These are phyloP conservation scores for Ormia ochracea DNA, from an alignment of 2,888 invertebrate species.

Conservation along the genomic window DNA sequence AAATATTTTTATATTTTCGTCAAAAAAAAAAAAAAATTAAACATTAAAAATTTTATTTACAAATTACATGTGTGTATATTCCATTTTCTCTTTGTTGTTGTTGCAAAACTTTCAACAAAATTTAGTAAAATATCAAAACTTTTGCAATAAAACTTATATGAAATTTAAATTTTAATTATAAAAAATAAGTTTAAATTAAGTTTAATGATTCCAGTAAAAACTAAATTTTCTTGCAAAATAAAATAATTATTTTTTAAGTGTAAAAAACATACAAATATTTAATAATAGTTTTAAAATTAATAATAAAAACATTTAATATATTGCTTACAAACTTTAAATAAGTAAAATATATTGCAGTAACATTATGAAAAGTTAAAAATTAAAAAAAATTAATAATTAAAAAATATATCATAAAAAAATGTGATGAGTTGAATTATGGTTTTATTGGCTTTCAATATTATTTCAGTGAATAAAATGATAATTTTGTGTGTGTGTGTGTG, in stretches of 20 bases:
- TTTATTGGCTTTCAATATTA: slow-evolving; percentile 6
- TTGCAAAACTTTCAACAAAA: slow-evolving; percentile 23
- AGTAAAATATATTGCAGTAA: slow-evolving; percentile 60
- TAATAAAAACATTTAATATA: slow-evolving; percentile 50
- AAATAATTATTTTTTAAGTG: slow-evolving; percentile 38
- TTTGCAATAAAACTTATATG: slow-evolving; percentile 1
- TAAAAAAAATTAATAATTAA: slow-evolving; percentile 20
- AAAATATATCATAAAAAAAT: slow-evolving; percentile 30
- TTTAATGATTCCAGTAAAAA: neutral
- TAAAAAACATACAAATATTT: slow-evolving; percentile 53
- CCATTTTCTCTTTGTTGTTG: neutral
- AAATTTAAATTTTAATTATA: slow-evolving; percentile 14
- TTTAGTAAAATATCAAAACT: slow-evolving; percentile 1
- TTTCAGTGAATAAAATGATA: slow-evolving; percentile 41
- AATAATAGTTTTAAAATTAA: slow-evolving; percentile 38
- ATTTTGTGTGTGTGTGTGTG: too few relatives aligned
- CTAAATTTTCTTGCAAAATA: slow-evolving; percentile 17
- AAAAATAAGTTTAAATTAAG: slow-evolving; percentile 16
- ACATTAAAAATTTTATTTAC: slow-evolving; percentile 58
- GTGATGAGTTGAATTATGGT: slow-evolving; percentile 45
- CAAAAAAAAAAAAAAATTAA: slow-evolving; percentile 55
- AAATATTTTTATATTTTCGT: slow-evolving; percentile 32
- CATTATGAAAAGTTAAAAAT: slow-evolving; percentile 18
- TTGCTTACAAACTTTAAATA: slow-evolving; percentile 48
- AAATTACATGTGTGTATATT: slow-evolving; percentile 47